phyloP scores from a whole-genome alignment of 2,888 invertebrate species.

The Chalcis sispes region DNA sequence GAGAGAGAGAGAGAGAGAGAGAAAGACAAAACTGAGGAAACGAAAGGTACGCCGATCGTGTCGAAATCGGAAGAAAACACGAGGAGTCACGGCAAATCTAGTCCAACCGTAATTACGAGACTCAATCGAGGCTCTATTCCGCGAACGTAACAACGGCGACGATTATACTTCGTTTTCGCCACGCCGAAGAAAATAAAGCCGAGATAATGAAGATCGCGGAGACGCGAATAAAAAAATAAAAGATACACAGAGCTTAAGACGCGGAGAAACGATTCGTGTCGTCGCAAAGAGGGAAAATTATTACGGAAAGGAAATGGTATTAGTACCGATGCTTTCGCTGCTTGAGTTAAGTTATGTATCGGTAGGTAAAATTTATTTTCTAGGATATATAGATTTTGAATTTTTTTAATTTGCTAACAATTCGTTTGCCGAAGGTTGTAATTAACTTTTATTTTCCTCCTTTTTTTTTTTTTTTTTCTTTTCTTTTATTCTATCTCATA shows the following conservation, averaged over 20 bases:
- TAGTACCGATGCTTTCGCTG: constrained; percentile 43
- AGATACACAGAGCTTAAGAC: not conserved
- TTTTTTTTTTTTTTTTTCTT: too few relatives aligned
- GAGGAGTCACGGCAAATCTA: too few relatives aligned
- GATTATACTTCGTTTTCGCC: constrained; percentile 36
- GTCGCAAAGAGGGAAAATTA: constrained; percentile 6
- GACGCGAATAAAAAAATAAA: constrained; percentile 10
- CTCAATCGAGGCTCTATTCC: constrained; percentile 37
- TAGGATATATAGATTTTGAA: not conserved
- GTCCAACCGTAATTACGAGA: constrained; percentile 50
- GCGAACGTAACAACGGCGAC: constrained; percentile 24
- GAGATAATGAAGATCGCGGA: constrained; percentile 39
- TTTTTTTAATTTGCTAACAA: not conserved
- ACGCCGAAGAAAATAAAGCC: constrained; percentile 36
- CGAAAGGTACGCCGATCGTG: too few relatives aligned
- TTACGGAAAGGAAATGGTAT: too few relatives aligned
- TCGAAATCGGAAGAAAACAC: too few relatives aligned
- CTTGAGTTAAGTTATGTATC: not conserved
- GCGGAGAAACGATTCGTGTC: constrained; percentile 1
- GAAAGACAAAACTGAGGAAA: too few relatives aligned
- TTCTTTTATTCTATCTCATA: too few relatives aligned
- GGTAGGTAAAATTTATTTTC: constrained; percentile 1
- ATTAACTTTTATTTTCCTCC: not conserved
- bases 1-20: too few relatives aligned
- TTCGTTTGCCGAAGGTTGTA: not conserved